Conservation (phyloP, 2,888 invertebrate genomes). For the Tetheella fluctuosa region DNA sequence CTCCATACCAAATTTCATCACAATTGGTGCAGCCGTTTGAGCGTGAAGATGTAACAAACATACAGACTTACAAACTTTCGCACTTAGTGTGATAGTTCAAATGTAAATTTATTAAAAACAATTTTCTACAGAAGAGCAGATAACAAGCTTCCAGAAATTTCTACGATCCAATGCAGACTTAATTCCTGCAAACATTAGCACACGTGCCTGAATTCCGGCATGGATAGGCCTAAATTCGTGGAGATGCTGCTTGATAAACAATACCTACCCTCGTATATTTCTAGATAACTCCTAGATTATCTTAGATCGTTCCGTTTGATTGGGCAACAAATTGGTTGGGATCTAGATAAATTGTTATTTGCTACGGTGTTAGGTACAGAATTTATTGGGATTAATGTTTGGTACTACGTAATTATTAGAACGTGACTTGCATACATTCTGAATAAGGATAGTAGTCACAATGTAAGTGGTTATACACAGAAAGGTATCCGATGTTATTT, state of each 20-base stretch:
- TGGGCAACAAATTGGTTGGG: conserved; percentile 15
- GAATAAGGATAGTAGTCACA: neutral
- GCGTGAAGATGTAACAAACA: too few relatives aligned
- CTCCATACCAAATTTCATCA: too few relatives aligned
- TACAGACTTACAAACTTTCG: too few relatives aligned
- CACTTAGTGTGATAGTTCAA: too few relatives aligned
- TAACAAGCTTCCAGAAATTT: neutral
- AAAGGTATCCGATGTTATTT: neutral
- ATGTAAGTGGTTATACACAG: neutral
- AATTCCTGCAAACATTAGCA: conserved; percentile 3
- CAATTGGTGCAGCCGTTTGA: too few relatives aligned
- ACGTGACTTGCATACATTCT: neutral
- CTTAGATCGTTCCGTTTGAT: conserved; percentile 13
- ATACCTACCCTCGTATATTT: conserved; percentile 8
- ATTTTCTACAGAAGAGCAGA: neutral
- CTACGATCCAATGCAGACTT: neutral
- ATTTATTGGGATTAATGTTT: neutral
- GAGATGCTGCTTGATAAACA: conserved; percentile 11
- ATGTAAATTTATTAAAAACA: too few relatives aligned
- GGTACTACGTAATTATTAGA: neutral
- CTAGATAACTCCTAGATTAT: conserved; percentile 12
- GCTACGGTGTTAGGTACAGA: neutral
- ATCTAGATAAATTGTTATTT: conserved; percentile 12
- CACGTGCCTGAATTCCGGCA: neutral
- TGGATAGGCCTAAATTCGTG: neutral